phyloP scores from a whole-genome alignment of 2,888 invertebrate species.

The Trypoxylon attenuatum region DNA sequence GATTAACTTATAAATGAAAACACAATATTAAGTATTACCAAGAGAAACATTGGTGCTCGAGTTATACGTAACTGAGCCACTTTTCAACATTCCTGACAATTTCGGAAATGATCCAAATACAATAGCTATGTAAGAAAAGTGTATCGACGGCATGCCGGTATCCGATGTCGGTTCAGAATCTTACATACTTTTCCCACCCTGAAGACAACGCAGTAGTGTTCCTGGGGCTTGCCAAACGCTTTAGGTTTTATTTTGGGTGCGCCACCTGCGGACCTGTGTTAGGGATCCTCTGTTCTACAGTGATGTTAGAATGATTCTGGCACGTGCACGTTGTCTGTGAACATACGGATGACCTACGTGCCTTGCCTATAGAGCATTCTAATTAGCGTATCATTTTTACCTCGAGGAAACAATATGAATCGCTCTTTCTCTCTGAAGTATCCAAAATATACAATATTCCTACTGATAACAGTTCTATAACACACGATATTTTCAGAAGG shows the following conservation, averaged over 20 bases:
- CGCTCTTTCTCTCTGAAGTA: neutral
- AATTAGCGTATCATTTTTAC: neutral
- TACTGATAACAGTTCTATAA: no score
- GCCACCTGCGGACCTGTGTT: constrained; percentile 69
- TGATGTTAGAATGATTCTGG: constrained; percentile 41
- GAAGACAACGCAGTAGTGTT: constrained; percentile 30
- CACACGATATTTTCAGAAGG: no score
- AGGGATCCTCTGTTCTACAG: constrained; percentile 49
- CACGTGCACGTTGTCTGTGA: constrained; percentile 40
- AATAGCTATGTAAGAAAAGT: constrained; percentile 28
- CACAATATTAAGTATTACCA: no score
- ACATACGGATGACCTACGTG: constrained; percentile 11
- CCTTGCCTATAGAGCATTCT: neutral
- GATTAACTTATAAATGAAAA: no score
- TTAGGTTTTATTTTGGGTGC: constrained; percentile 68
- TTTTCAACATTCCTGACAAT: no score
- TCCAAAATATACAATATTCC: no score
- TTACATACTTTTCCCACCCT: constrained; percentile 42
- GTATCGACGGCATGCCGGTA: constrained; percentile 32
- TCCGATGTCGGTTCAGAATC: constrained; percentile 39
- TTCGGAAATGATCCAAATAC: constrained; percentile 4
- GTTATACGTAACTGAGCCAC: no score
- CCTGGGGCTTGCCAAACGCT: constrained; percentile 65
- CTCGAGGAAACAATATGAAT: neutral
- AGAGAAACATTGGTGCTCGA: no score